Conservation (phyloP, 2,888 invertebrate species). For the Acleris literana region DNA sequence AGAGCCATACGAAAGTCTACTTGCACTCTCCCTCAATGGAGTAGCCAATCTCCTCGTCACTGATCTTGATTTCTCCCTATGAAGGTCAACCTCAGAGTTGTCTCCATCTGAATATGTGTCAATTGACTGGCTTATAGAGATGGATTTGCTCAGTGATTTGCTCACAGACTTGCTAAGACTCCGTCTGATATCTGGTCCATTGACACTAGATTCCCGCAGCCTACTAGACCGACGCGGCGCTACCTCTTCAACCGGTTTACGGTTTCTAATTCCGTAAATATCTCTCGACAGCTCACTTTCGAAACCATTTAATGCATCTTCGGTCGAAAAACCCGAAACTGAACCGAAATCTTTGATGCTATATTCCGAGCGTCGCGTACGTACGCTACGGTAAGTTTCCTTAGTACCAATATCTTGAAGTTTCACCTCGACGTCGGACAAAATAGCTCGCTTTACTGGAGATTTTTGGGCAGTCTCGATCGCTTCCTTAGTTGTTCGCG, state of each 20-base stretch:
- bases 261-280: conserved; percentile 60
- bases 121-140: conserved; percentile 68
- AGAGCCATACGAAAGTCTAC: conserved; percentile 49
- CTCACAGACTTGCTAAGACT: conserved; percentile 68
- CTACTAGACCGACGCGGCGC: conserved; percentile 66
- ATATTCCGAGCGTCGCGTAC: conserved; percentile 67
- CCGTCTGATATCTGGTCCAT: conserved; percentile 60
- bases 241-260: conserved; percentile 61
- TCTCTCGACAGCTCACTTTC: conserved; percentile 51
- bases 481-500: conserved; percentile 61
- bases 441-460: conserved; percentile 62
- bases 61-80: conserved; percentile 56
- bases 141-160: conserved; percentile 68
- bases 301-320: conserved; percentile 62
- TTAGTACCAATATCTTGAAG: conserved; percentile 56
- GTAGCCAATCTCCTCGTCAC: conserved; percentile 71
- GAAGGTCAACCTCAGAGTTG: conserved; percentile 60
- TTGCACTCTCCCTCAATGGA: conserved; percentile 63
- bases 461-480: conserved; percentile 56
- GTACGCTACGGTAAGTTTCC: conserved; percentile 58
- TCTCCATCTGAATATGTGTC: conserved; percentile 73
- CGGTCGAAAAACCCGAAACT: conserved; percentile 45
- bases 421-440: conserved; percentile 55
- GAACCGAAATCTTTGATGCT: conserved; percentile 62
- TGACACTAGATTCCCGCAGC: conserved; percentile 62